Conservation (phyloP, 2,113 vertebrate genomes). For the Xiphias gladius region DNA sequence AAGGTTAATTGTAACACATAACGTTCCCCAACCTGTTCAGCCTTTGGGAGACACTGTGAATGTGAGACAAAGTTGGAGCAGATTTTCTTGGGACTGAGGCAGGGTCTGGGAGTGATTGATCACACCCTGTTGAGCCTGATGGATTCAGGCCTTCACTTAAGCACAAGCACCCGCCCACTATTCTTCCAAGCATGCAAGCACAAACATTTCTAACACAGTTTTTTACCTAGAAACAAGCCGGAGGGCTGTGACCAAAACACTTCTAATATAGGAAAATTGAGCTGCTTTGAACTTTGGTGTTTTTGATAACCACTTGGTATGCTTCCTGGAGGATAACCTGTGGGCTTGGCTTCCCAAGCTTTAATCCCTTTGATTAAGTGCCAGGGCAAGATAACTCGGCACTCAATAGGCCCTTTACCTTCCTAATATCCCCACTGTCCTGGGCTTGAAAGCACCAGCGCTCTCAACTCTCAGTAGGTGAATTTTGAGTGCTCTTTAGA, state of each 20-base stretch:
- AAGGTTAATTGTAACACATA: conserved; percentile 54
- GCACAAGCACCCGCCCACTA: conserved; percentile 66
- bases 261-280: conserved; percentile 98
- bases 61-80: conserved; percentile 72
- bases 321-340: conserved; percentile 99
- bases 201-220: conserved; percentile 92
- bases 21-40: conserved; percentile 26
- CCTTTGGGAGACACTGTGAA: conserved; percentile 57
- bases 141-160: conserved; percentile 77
- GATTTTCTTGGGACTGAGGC: conserved; percentile 72
- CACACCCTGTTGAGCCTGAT: conserved; percentile 70
- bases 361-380: conserved; percentile 99
- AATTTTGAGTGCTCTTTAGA: conserved; percentile 82
- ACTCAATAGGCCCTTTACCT: conserved; percentile 89
- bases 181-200: conserved; percentile 88
- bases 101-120: conserved; percentile 81
- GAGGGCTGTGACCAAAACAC: conserved; percentile 91
- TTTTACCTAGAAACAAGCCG: conserved; percentile 92
- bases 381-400: conserved; percentile 95
- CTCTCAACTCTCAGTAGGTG: conserved; percentile 87
- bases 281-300: conserved; percentile 98
- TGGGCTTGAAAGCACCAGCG: conserved; percentile 87
- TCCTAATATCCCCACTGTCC: conserved; percentile 86
- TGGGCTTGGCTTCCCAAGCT: conserved; percentile 95
- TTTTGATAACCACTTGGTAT: conserved; percentile 99